Conservation (phyloP, 2,797 vertebrate genomes). For the Fratercula arctica region DNA sequence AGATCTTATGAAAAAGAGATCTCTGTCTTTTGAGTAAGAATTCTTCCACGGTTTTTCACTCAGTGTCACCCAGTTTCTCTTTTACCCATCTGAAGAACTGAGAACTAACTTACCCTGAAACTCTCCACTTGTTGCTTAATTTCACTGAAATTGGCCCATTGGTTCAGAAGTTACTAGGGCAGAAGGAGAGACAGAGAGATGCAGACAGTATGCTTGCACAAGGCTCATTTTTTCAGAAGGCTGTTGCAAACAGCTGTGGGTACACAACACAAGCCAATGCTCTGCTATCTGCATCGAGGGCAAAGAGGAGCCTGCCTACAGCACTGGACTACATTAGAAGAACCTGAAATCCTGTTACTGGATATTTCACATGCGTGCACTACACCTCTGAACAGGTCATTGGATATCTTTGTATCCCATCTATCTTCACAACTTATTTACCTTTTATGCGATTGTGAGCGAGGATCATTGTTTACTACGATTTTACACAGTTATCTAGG, state of each 20-base stretch:
- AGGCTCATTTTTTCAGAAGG: neutral
- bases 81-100: neutral
- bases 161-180: neutral
- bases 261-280: neutral
- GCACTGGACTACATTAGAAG: neutral
- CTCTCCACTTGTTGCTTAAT: neutral
- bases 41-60: neutral
- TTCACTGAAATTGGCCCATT: neutral
- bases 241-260: neutral
- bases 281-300: neutral
- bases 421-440: neutral
- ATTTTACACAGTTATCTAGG: neutral
- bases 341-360: neutral
- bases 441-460: neutral
- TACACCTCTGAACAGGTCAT: neutral
- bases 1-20: neutral
- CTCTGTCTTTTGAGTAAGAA: neutral
- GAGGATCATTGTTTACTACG: neutral
- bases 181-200: neutral
- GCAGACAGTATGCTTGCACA: neutral
- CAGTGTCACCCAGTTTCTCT: neutral
- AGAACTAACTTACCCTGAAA: neutral
- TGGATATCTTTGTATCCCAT: neutral
- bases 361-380: neutral
- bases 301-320: neutral